phyloP scores from a whole-genome alignment of 2,113 vertebrate species.

The Reinhardtius hippoglossoides region DNA sequence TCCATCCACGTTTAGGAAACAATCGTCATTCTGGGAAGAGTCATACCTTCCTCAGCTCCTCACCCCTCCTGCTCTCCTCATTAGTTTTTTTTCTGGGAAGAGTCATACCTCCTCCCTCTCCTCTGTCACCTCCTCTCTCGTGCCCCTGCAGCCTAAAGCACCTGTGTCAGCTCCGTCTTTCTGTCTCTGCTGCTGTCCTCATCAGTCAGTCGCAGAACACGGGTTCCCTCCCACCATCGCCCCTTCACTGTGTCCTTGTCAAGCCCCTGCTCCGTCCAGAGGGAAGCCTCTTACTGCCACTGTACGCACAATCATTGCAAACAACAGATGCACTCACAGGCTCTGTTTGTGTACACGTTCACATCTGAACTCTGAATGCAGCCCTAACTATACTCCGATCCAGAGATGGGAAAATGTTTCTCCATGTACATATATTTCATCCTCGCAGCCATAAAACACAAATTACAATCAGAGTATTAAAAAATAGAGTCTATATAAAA shows the following conservation, averaged over 20 bases:
- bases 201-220: constrained; percentile 52
- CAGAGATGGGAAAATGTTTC: background rate
- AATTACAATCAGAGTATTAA: background rate
- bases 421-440: background rate
- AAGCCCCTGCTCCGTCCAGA: constrained; percentile 36
- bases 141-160: constrained; percentile 55
- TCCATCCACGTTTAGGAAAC: constrained; percentile 13
- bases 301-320: constrained; percentile 13
- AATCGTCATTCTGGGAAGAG: constrained; percentile 28
- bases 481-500: background rate
- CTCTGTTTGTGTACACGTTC: constrained; percentile 5
- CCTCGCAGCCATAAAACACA: background rate
- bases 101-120: background rate
- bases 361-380: background rate
- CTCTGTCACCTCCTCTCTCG: constrained; percentile 43
- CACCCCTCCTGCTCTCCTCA: constrained; percentile 16
- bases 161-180: constrained; percentile 67
- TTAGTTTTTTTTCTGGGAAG: constrained; percentile 12
- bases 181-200: constrained; percentile 46
- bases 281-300: constrained; percentile 33
- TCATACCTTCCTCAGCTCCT: constrained; percentile 16
- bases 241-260: constrained; percentile 41
- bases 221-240: constrained; percentile 44
- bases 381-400: background rate
- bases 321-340: constrained; percentile 19